phyloP scores from a whole-genome alignment of 1,140 invertebrate species.

The Drosophila bipectinata region DNA sequence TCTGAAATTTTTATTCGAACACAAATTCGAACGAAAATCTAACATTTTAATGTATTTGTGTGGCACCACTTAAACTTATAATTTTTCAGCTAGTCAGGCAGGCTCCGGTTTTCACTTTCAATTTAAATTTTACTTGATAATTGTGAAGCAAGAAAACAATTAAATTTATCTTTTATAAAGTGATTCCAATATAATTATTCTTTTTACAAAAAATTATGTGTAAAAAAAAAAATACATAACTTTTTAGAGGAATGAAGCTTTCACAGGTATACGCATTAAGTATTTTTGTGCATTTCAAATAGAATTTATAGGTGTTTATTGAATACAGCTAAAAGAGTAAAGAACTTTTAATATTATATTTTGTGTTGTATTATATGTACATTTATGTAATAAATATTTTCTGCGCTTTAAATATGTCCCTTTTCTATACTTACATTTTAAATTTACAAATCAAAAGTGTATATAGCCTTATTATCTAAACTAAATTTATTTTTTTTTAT shows the following conservation, averaged over 20 bases:
- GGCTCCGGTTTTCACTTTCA: too few relatives aligned
- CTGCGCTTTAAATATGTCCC: constrained; percentile 27
- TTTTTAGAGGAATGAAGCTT: constrained; percentile 58
- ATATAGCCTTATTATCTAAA: constrained; percentile 58
- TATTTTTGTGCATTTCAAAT: constrained; percentile 39
- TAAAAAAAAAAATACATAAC: constrained; percentile 54
- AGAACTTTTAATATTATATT: constrained; percentile 26
- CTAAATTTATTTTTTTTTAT: constrained; percentile 53
- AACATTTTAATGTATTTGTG: too few relatives aligned
- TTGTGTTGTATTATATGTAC: constrained; percentile 59
- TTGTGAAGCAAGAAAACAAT: constrained; percentile 10
- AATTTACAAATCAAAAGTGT: constrained; percentile 76
- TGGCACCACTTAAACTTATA: too few relatives aligned
- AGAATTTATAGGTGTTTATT: constrained; percentile 43
- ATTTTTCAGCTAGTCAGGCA: too few relatives aligned
- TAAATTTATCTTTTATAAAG: constrained; percentile 34
- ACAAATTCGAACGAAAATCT: too few relatives aligned
- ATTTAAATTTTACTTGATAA: too few relatives aligned
- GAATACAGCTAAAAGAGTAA: constrained; percentile 48
- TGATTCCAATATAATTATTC: constrained; percentile 70
- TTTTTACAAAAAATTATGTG: constrained; percentile 59
- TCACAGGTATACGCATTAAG: constrained; percentile 50
- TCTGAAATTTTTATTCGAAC: too few relatives aligned
- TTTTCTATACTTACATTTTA: constrained; percentile 42
- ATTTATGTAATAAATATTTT: constrained; percentile 56